phyloP scores from a whole-genome alignment of 2,113 vertebrate genomes.

The Nanorana parkeri region DNA sequence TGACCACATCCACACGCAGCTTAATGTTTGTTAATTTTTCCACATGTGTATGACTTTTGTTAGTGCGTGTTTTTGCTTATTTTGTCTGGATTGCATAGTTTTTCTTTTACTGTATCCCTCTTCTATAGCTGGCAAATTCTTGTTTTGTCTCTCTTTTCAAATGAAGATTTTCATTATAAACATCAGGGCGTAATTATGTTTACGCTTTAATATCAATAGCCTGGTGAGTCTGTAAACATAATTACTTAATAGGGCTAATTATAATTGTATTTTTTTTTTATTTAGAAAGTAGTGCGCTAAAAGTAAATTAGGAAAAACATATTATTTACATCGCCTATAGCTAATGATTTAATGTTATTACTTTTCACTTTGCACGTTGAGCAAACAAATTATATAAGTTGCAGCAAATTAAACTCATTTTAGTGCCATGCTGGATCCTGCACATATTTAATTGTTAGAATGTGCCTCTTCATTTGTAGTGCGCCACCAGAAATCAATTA shows the following conservation, averaged over 20 bases:
- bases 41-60: no score
- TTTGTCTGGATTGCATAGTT: background rate
- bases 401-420: constrained; percentile 40
- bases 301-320: constrained; percentile 42
- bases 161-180: constrained; percentile 36
- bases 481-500: background rate
- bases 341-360: constrained; percentile 56
- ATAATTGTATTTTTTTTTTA: constrained; percentile 32
- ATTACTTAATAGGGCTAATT: constrained; percentile 55
- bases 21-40: no score
- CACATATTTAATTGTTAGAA: constrained; percentile 9
- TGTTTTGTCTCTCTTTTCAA: constrained; percentile 13
- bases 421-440: background rate
- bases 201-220: constrained; percentile 52
- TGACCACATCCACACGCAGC: no score
- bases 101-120: constrained; percentile 4
- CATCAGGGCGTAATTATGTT: constrained; percentile 43
- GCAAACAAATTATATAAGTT: constrained; percentile 43
- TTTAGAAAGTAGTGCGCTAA: constrained; percentile 20
- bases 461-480: background rate
- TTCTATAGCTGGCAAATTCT: background rate
- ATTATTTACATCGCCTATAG: constrained; percentile 54
- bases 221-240: constrained; percentile 51
- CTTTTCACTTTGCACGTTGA: constrained; percentile 42
- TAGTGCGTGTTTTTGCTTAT: no score